Evolutionary conservation across 35 echinoderm and acorn worm species (phyloP), one percentile per base, ranked within the genome.

Genomic region (Amphiura filiformis): DNA sequence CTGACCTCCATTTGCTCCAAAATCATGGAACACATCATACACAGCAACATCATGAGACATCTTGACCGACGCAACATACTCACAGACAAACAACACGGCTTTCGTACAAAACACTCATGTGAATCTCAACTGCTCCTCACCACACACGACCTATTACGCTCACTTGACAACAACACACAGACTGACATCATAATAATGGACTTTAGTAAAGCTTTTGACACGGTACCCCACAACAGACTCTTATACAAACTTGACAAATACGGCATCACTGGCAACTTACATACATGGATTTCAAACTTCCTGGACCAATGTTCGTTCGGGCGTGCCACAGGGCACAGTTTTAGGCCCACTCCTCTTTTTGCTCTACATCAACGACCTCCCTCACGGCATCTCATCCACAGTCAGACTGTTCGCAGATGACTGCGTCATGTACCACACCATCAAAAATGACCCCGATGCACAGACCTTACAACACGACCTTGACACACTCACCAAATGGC

Each of bases 1-100:
- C 81, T 92, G 40, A 95, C 89, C 18, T 78, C 76, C 23, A 92
- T 89, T 76, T 86, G 76, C 64, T 82, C 86, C 40, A 96, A 92
- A 35, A 32, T 90, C 18, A 32, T 90, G 31, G 78, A 87, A 78
- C 93, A 90, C 64, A 94, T 94, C 34, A 33, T 90, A 31, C 38
- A 70, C 40, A 87, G 77, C 35, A 44, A 90, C 47, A 78, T 94
- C 14, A 91, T 79, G 57, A 34, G 81, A 0, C 88, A 94, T 78
- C 39, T 87, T 44, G 61, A 91, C 18, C 39, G 77, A 39, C 39
- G 91, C 33, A 57, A 87, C 23, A 87, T 91, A 0, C 78, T 94
- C 15, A 38, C 76, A 7, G 82, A 70, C 32, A 70, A 77, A 57
- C 93, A 90, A 81, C 93, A 91, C 76, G 88, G 61, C 13, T 94